Percentiles rank a stretch among this genome's conserved stretches.
Conservation (phyloP, 2,888 invertebrate genomes). For the Fragum sueziense region DNA sequence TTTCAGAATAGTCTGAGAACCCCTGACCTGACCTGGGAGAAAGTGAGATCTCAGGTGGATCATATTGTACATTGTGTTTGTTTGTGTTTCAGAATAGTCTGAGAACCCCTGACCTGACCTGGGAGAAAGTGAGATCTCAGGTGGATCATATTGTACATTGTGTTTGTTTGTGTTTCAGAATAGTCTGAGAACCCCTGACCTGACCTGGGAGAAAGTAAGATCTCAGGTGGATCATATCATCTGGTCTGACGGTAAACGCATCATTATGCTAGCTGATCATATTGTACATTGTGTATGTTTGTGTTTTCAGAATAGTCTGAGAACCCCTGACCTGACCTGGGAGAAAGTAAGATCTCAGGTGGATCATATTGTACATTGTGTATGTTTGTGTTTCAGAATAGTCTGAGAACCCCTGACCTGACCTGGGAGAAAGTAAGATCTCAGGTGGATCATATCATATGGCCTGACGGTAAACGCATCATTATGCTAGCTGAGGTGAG, state of each 20-base stretch:
- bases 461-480: conserved; percentile 97
- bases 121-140: conserved; percentile 98
- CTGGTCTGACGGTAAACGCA: conserved; percentile 97
- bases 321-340: conserved; percentile 97
- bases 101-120: conserved; percentile 95
- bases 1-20: conserved; percentile 87
- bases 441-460: conserved; percentile 99
- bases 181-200: conserved; percentile 92
- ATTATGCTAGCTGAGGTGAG: conserved; percentile 93
- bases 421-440: conserved; percentile 99
- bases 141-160: conserved; percentile 99
- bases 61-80: no score
- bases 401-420: conserved; percentile 93
- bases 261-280: conserved; percentile 98
- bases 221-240: conserved; percentile 99
- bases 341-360: conserved; percentile 98
- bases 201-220: conserved; percentile 98
- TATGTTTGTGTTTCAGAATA: conserved; percentile 75
- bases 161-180: no score
- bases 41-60: conserved; percentile 98
- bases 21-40: conserved; percentile 98
- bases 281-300: no score
- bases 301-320: conserved; percentile 84
- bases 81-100: conserved; percentile 84
- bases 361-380: no score